Conservation (phyloP, 23 tunicate genomes). For the Botrylloides violaceus region DNA sequence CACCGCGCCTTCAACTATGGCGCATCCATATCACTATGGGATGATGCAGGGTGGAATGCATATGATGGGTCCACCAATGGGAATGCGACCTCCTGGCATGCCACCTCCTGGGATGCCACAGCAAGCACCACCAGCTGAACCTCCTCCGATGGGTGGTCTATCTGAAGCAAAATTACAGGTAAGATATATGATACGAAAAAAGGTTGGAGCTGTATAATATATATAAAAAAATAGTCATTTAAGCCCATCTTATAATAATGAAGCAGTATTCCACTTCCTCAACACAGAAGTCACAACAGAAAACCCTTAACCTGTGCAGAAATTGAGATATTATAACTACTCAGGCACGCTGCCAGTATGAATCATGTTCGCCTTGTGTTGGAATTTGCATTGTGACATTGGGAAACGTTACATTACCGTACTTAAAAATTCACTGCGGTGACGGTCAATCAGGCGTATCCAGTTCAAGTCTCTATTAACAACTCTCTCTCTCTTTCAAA, state of each 20-base stretch:
- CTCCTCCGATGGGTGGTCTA: constrained; percentile 58
- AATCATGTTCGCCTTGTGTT: background rate
- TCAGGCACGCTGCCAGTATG: too few relatives aligned
- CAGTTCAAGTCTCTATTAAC: background rate
- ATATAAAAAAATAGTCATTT: too few relatives aligned
- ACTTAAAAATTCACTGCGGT: background rate
- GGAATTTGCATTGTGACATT: background rate
- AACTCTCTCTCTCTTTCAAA: background rate
- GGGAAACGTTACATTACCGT: too few relatives aligned
- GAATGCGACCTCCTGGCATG: constrained; percentile 4
- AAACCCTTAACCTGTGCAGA: too few relatives aligned
- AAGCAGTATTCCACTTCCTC: too few relatives aligned
- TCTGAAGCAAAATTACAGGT: constrained; percentile 67
- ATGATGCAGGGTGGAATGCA: constrained; percentile 10
- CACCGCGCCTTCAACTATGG: background rate
- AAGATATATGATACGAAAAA: too few relatives aligned
- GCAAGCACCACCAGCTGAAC: constrained; percentile 27
- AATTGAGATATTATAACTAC: too few relatives aligned
- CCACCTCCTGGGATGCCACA: constrained; percentile 11
- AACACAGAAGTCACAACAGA: too few relatives aligned
- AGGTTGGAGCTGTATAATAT: too few relatives aligned
- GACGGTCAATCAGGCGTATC: background rate
- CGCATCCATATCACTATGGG: background rate
- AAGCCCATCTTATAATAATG: too few relatives aligned
- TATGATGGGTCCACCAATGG: constrained; percentile 1